These are phyloP conservation scores for Silurus lanzhouensis DNA, from an alignment of 2,797 vertebrate genomes.

Conservation along the genomic window DNA sequence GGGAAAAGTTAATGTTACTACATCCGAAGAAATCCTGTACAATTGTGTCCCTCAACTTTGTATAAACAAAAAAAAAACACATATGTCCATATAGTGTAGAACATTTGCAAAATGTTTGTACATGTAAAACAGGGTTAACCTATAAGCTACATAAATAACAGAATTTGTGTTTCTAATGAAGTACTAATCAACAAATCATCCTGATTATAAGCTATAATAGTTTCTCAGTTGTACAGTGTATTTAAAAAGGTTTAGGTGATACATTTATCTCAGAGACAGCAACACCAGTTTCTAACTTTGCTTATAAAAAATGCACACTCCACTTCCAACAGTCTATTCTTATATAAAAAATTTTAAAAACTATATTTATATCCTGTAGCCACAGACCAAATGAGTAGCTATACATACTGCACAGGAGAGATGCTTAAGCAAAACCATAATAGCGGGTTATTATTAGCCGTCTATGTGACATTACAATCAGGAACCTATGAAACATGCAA, in stretches of 20 bases:
- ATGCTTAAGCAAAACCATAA: background rate
- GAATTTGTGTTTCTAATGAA: constrained; percentile 20
- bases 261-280: background rate
- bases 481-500: constrained; percentile 6
- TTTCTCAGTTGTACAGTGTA: background rate
- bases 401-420: background rate
- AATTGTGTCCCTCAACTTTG: too few relatives aligned
- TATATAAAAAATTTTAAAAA: background rate
- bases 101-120: too few relatives aligned
- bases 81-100: too few relatives aligned
- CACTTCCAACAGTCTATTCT: background rate
- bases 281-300: background rate
- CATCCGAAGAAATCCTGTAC: too few relatives aligned
- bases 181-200: background rate
- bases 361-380: background rate
- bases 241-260: background rate
- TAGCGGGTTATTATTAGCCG: constrained; percentile 2
- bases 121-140: background rate
- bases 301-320: background rate
- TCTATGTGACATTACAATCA: background rate
- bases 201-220: background rate
- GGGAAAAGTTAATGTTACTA: too few relatives aligned
- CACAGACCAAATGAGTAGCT: too few relatives aligned
- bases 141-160: background rate
- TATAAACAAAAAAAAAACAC: too few relatives aligned